These are phyloP conservation scores for Tragopan temminckii DNA, from an alignment of 2,797 vertebrate species.

Conservation along the genomic window DNA sequence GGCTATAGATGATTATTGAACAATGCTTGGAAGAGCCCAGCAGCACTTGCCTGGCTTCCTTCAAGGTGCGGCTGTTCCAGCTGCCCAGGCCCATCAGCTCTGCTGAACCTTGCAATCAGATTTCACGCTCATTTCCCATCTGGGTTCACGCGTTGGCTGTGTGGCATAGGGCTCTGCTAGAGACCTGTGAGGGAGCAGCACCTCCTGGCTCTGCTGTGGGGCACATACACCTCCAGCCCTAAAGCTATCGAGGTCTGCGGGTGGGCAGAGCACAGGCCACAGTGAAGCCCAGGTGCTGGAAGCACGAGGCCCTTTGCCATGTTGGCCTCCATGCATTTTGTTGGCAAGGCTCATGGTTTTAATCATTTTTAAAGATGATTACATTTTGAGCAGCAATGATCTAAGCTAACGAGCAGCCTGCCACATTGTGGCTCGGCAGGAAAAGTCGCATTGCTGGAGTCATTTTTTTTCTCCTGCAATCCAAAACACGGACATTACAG, in stretches of 20 bases:
- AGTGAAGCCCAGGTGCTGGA: neutral
- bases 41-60: neutral
- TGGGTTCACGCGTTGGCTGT: neutral
- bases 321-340: neutral
- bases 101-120: neutral
- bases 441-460: neutral
- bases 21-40: neutral
- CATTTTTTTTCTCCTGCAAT: neutral
- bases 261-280: neutral
- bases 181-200: fast-evolving
- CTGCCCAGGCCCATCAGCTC: neutral
- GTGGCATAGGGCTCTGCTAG: neutral
- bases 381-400: neutral
- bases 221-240: neutral
- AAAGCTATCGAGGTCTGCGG: fast-evolving
- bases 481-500: neutral
- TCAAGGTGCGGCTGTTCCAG: neutral
- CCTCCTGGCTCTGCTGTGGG: neutral
- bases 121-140: neutral
- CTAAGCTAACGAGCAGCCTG: neutral
- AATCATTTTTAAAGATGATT: neutral
- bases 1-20: constrained; percentile 15
- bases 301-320: neutral
- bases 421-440: neutral
- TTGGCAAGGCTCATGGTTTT: neutral